Evolutionary conservation across 1,140 invertebrate genomes (phyloP).

Genomic region (Ctenoplectra terminalis): DNA sequence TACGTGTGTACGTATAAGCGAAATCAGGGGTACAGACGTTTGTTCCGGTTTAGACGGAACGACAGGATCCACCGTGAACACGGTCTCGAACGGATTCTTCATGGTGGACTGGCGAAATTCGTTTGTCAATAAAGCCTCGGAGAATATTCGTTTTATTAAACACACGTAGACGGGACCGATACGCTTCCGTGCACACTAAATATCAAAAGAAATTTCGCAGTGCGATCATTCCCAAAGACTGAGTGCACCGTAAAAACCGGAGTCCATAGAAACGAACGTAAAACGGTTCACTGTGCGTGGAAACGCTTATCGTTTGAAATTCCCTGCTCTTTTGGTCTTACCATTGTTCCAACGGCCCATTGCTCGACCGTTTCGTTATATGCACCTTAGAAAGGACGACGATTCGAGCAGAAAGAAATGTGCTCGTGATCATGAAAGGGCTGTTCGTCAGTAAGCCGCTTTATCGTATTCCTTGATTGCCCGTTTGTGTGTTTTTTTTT

Average conservation of each 20-base stretch:
- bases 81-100: neutral
- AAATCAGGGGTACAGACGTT: neutral
- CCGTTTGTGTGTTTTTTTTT: neutral
- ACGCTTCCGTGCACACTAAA: slow-evolving; percentile 17
- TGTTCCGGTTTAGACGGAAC: neutral
- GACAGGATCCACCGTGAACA: neutral
- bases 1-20: neutral
- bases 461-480: slow-evolving; percentile 36
- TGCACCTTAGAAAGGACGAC: slow-evolving; percentile 33
- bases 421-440: slow-evolving; percentile 28
- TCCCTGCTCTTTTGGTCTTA: slow-evolving; percentile 50
- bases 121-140: slow-evolving; percentile 9
- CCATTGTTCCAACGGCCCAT: slow-evolving; percentile 52
- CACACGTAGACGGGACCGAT: neutral
- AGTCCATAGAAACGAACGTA: slow-evolving; percentile 58
- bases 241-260: slow-evolving; percentile 46
- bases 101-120: neutral
- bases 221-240: slow-evolving; percentile 45
- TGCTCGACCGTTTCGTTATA: slow-evolving; percentile 47
- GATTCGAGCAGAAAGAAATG: slow-evolving; percentile 22
- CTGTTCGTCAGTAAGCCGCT: slow-evolving; percentile 18
- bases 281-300: slow-evolving; percentile 47
- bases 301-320: slow-evolving; percentile 62
- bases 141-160: slow-evolving; percentile 21
- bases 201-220: slow-evolving; percentile 53